Evolutionary conservation across 2,113 vertebrate genomes (phyloP), one percentile per base, ranked within the genome.

Genomic region (Clupea harengus): DNA sequence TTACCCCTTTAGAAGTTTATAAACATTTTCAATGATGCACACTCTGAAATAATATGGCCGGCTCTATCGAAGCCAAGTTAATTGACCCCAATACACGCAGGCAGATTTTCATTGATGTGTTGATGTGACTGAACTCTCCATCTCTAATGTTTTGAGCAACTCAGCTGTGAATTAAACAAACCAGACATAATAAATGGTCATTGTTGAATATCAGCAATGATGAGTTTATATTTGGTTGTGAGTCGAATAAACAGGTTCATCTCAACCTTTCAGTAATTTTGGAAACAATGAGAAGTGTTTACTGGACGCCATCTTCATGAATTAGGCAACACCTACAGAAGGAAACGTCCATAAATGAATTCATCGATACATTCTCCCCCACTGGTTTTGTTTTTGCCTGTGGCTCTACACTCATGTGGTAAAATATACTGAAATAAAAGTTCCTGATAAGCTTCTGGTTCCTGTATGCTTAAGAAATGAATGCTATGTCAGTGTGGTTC

Each of bases 1-100:
- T 39, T 78, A 78, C 28, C 72, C 72, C 32, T 78, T 78, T 39
- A 78, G 72, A 78, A 78, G 72, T 78, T 44, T 78, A 78, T 78
- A 44, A 78, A 78, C 28, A 78, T 13, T 78, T 11, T 78, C 32
- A 78, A 13, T 78, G 72, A 75, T 75, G 72, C 72, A 75, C 10
- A 32, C 72, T 75, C 25, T 39, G 72, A 78, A 78, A 39, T 78
- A 39, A 78, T 78, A 78, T 78, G 11, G 28, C 28, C 64, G 32
- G 13, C 32, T 78, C 4, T 78, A 78, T 78, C 72, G 39, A 78
- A 78, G 39, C 13, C 32, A 39, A 78, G 72, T 32, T 78, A 32
- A 17, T 78, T 78, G 72, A 78, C 32, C 72, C 72, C 72, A 78
- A 78, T 78, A 78, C 72, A 11, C 25, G 1, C 72, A 28, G 72